These are phyloP conservation scores for Gobio occitaniae DNA, from an alignment of 2,797 vertebrate species.

Conservation along the genomic window DNA sequence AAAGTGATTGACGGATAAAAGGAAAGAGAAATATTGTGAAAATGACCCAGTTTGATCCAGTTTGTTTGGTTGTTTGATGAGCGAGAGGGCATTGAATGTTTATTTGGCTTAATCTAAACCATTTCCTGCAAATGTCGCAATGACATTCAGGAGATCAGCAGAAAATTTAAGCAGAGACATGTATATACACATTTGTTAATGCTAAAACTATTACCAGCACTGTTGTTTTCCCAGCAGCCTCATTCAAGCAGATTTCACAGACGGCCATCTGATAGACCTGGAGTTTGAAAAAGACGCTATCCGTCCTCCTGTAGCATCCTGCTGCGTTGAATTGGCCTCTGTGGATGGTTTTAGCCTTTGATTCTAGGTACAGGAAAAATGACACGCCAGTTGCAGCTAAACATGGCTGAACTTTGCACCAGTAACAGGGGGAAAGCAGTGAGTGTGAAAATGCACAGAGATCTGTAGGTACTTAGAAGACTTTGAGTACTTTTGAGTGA, in stretches of 20 bases:
- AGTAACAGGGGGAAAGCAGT: background rate
- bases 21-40: background rate
- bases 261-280: conserved; percentile 6
- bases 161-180: background rate
- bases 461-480: background rate
- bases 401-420: conserved; percentile 7
- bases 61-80: background rate
- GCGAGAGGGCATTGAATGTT: background rate
- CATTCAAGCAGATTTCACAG: background rate
- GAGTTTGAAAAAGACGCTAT: conserved; percentile 12
- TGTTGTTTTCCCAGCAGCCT: background rate
- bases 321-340: conserved; percentile 20
- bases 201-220: background rate
- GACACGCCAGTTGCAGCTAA: background rate
- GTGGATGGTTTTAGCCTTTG: conserved; percentile 28
- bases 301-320: background rate
- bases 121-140: background rate
- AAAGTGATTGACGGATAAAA: conserved; percentile 5
- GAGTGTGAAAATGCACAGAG: background rate
- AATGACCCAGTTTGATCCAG: background rate
- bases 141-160: background rate
- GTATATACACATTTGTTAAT: background rate
- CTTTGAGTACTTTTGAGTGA: background rate
- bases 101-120: background rate
- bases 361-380: conserved; percentile 36